A percentile compares a stretch with the other conserved stretches of the same genome.
Evolutionary conservation across 2,888 invertebrate genomes (phyloP).

Genomic region (Pardosa pseudoannulata): DNA sequence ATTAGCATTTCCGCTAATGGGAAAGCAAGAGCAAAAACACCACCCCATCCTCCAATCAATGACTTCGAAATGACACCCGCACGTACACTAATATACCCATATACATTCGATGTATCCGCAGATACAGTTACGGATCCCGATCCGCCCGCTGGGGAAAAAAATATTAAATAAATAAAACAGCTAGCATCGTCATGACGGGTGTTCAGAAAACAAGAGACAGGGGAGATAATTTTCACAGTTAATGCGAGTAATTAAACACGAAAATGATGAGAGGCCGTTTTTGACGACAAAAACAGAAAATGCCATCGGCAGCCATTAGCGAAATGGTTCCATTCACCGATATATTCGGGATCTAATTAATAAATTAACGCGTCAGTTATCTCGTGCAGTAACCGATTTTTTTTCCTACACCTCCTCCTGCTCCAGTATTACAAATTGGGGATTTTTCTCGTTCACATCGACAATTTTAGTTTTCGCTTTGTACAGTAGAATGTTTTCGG

Average conservation of each 20-base stretch:
- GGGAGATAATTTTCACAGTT: constrained; percentile 65
- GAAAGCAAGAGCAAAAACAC: constrained; percentile 17
- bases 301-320: constrained; percentile 56
- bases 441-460: neutral
- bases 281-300: constrained; percentile 57
- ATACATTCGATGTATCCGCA: constrained; percentile 23
- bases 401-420: neutral
- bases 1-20: constrained; percentile 61
- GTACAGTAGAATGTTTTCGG: neutral
- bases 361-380: constrained; percentile 50
- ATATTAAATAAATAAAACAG: constrained; percentile 30
- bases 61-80: neutral
- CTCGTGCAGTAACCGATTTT: constrained; percentile 2
- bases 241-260: constrained; percentile 66
- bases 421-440: neutral
- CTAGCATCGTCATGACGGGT: neutral
- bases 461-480: neutral
- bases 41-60: neutral
- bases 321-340: constrained; percentile 27
- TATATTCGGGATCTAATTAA: constrained; percentile 50
- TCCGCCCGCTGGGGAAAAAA: constrained; percentile 7
- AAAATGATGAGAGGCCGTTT: constrained; percentile 47
- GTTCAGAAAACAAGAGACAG: constrained; percentile 17
- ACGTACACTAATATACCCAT: neutral
- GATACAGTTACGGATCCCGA: neutral